Conservation (phyloP, 2,113 vertebrate species). For the Notothenia rossii region DNA sequence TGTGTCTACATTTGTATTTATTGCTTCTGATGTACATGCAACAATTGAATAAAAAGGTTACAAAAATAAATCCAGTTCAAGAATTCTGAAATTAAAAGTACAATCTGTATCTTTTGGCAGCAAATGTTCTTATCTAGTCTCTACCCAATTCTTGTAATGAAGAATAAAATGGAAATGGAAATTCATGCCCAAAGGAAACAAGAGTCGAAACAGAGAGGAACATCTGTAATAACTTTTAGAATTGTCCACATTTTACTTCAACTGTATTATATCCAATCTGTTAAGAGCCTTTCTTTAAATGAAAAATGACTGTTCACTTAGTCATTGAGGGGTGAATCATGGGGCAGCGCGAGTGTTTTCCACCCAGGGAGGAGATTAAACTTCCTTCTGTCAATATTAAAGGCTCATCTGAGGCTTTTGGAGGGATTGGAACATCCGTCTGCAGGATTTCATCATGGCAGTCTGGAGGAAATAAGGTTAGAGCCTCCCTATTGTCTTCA, state of each 20-base stretch:
- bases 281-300: conserved; percentile 53
- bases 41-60: background rate
- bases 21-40: background rate
- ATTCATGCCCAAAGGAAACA: conserved; percentile 59
- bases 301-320: conserved; percentile 54
- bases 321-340: conserved; percentile 52
- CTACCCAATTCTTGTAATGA: conserved; percentile 26
- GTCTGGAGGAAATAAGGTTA: conserved; percentile 64
- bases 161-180: conserved; percentile 40
- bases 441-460: conserved; percentile 66
- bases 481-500: conserved; percentile 49
- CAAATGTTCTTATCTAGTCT: conserved; percentile 37
- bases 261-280: conserved; percentile 36
- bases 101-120: background rate
- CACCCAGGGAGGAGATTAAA: conserved; percentile 53
- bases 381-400: conserved; percentile 54
- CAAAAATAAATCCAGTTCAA: background rate
- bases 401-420: conserved; percentile 54
- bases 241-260: conserved; percentile 45
- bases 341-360: conserved; percentile 50
- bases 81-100: conserved; percentile 19
- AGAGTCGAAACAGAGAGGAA: conserved; percentile 19
- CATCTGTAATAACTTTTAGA: conserved; percentile 37
- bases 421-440: conserved; percentile 48
- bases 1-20: background rate